Evolutionary conservation across 1,140 invertebrate genomes (phyloP).

Genomic region (Heliconius hermathena): DNA sequence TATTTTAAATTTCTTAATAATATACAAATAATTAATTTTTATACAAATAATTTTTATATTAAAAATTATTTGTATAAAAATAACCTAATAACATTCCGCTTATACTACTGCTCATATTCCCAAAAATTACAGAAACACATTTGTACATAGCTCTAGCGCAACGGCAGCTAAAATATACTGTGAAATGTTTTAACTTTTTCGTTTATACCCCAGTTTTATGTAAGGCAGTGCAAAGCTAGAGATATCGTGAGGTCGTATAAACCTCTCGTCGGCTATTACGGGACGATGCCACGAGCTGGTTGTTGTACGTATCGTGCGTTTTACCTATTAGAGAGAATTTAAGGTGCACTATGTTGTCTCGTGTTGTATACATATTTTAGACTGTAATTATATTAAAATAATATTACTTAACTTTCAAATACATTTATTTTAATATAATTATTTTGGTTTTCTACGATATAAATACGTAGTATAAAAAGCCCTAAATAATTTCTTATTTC

Average conservation of each 20-base stretch:
- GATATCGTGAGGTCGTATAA: neutral
- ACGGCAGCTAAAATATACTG: neutral
- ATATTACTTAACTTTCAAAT: no score
- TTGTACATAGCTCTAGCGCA: neutral
- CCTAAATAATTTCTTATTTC: no score
- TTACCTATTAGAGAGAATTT: no score
- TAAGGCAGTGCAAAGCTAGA: conserved; percentile 11
- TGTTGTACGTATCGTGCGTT: no score
- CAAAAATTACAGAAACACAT: neutral
- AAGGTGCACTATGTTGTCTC: no score
- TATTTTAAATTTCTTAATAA: neutral
- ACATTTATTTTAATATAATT: no score
- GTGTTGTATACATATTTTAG: neutral
- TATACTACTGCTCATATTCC: neutral
- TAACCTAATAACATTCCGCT: neutral
- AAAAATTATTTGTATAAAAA: no score
- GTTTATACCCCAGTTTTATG: conserved; percentile 5
- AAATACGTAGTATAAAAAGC: no score
- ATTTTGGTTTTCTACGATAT: no score
- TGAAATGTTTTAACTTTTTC: conserved; percentile 11
- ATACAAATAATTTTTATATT: neutral
- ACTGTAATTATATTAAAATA: no score
- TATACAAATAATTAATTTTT: neutral
- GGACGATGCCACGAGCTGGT: neutral
- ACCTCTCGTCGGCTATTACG: conserved; percentile 10